Evolutionary conservation across 2,888 invertebrate species (phyloP).

Genomic region (Ypsolopha scabrella): DNA sequence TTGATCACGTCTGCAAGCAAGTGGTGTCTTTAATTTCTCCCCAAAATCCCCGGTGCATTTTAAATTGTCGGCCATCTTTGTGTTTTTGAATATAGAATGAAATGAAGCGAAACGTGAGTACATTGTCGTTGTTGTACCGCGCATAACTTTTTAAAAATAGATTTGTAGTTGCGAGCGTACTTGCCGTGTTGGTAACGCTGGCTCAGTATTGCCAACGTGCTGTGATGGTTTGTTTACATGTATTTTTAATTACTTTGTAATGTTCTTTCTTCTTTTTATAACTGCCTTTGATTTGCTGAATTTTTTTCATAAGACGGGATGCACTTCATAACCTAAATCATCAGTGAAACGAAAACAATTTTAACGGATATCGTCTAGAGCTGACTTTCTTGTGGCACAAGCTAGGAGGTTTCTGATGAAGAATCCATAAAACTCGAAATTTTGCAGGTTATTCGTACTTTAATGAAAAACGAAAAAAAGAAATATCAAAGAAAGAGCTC

Average conservation of each 20-base stretch:
- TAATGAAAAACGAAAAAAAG: too few species aligned
- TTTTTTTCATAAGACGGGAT: neutral
- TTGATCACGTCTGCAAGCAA: slow-evolving; percentile 39
- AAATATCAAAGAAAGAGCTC: too few species aligned
- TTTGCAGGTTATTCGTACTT: too few species aligned
- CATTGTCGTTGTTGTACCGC: slow-evolving; percentile 5
- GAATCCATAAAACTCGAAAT: too few species aligned
- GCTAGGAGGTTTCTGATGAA: too few species aligned
- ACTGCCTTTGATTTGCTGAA: neutral
- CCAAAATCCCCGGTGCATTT: neutral
- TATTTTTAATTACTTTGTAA: neutral
- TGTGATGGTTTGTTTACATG: slow-evolving; percentile 41
- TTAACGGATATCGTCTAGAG: too few species aligned
- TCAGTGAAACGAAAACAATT: too few species aligned
- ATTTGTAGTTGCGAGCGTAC: neutral
- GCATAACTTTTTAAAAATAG: slow-evolving; percentile 2
- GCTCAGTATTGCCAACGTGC: slow-evolving; percentile 29
- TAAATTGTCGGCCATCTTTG: neutral
- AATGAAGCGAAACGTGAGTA: slow-evolving; percentile 67
- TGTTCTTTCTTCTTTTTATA: neutral
- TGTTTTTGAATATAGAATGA: neutral
- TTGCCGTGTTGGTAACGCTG: slow-evolving; percentile 25
- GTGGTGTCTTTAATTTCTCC: slow-evolving; percentile 21
- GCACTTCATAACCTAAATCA: too few species aligned
- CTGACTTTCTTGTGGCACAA: too few species aligned